Evolutionary conservation across 2,113 vertebrate genomes (phyloP).

Genomic region (Apistogramma diplotaenia): DNA sequence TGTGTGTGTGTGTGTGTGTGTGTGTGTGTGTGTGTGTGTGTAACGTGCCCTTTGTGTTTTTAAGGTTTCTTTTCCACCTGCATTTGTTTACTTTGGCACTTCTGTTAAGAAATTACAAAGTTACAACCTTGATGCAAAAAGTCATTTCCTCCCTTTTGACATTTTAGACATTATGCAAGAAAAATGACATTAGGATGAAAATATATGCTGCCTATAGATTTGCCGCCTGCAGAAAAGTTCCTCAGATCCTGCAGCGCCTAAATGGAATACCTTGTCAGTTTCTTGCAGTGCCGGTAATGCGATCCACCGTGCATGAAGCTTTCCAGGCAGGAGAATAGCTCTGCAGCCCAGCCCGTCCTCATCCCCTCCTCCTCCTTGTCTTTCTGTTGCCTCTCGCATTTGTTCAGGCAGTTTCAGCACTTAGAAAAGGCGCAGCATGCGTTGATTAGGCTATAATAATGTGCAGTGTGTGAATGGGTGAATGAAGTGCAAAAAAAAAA

Average conservation of each 20-base stretch:
- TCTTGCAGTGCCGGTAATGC: slow-evolving; percentile 73
- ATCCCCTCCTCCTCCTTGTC: slow-evolving; percentile 34
- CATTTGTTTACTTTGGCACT: neutral
- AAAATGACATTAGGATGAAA: neutral
- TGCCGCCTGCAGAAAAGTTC: neutral
- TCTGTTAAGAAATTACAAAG: neutral
- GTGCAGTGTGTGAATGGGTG: slow-evolving; percentile 58
- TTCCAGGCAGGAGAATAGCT: slow-evolving; percentile 56
- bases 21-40: neutral
- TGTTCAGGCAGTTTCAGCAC: slow-evolving; percentile 59
- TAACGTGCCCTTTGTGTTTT: neutral
- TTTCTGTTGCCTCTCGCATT: slow-evolving; percentile 54
- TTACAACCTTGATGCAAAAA: neutral
- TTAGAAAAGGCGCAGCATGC: slow-evolving; percentile 64
- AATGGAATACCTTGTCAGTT: slow-evolving; percentile 28
- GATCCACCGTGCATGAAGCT: slow-evolving; percentile 45
- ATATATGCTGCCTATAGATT: neutral
- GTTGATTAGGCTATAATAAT: slow-evolving; percentile 67
- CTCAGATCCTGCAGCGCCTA: neutral
- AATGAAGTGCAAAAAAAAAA: slow-evolving; percentile 52
- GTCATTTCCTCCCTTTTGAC: neutral
- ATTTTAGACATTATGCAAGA: neutral
- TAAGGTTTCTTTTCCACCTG: neutral
- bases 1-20: neutral
- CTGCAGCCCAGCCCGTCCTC: slow-evolving; percentile 20